A percentile compares a stretch with the other conserved stretches of the same genome.
Conservation (phyloP, 2,797 vertebrate genomes). For the Lophius americanus region DNA sequence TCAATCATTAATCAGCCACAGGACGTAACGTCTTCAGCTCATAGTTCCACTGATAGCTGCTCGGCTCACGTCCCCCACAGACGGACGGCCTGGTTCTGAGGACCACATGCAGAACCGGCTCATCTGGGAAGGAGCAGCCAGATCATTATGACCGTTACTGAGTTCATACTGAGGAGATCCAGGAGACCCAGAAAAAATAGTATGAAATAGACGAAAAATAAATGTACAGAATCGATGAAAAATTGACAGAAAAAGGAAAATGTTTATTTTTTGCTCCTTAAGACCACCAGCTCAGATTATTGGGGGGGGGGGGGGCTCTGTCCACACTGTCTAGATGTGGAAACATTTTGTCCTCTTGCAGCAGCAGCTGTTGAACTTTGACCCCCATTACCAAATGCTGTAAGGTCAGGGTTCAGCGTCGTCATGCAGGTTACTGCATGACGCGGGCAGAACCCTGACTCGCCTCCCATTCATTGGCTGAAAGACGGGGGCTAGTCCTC, state of each 20-base stretch:
- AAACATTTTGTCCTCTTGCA: conserved; percentile 1
- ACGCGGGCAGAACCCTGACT: conserved; percentile 13
- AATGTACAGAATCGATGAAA: too few relatives aligned
- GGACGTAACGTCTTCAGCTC: conserved; percentile 20
- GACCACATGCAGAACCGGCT: too few relatives aligned
- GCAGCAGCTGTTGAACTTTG: conserved; percentile 59
- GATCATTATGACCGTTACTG: background rate
- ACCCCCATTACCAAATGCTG: conserved; percentile 44
- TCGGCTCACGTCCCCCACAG: conserved; percentile 3
- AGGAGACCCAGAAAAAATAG: too few relatives aligned
- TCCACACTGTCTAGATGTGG: background rate
- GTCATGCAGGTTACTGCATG: conserved; percentile 21
- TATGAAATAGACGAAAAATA: too few relatives aligned
- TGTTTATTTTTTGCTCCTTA: background rate
- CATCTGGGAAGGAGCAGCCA: background rate
- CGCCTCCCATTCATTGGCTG: conserved; percentile 48
- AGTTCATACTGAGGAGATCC: too few relatives aligned
- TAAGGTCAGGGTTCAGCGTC: conserved; percentile 37
- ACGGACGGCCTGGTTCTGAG: background rate
- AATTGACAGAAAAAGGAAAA: too few relatives aligned
- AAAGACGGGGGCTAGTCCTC: conserved; percentile 27
- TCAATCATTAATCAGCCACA: conserved; percentile 66
- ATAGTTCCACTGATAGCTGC: conserved; percentile 34
- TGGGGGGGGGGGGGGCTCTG: background rate
- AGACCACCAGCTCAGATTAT: background rate